Conservation (phyloP, 2,797 vertebrate species). For the Cottoperca gobio region DNA sequence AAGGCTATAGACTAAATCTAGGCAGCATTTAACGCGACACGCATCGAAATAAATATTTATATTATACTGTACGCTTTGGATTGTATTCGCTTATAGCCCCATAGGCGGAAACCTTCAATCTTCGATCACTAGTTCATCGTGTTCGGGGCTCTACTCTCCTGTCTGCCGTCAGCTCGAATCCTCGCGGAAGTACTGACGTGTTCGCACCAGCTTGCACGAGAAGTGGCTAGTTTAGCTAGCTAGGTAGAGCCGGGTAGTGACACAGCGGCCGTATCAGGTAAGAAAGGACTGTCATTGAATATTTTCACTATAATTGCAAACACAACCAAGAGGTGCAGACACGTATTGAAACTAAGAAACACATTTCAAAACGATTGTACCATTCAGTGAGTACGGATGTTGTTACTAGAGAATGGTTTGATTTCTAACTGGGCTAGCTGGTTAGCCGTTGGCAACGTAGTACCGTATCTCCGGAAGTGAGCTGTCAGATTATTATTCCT, state of each 20-base stretch:
- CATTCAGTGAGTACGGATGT: not conserved
- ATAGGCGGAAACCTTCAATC: not conserved
- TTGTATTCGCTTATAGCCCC: not conserved
- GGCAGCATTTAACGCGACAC: not conserved
- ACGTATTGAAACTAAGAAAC: not conserved
- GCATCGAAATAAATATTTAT: not conserved
- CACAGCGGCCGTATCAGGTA: conserved; percentile 86
- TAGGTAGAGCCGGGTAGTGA: conserved; percentile 84
- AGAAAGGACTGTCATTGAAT: conserved; percentile 60
- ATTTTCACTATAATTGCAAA: not conserved
- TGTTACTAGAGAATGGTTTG: conserved; percentile 2
- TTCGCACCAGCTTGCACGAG: conserved; percentile 76
- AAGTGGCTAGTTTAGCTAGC: conserved; percentile 79
- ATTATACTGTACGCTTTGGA: not conserved
- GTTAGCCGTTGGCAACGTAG: conserved; percentile 59
- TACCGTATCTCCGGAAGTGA: conserved; percentile 84
- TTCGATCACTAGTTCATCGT: not conserved
- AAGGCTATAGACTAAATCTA: not conserved
- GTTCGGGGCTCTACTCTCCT: conserved; percentile 52
- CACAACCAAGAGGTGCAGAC: not conserved
- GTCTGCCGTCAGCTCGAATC: conserved; percentile 47
- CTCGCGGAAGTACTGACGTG: conserved; percentile 87
- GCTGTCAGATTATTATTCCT: conserved; percentile 78
- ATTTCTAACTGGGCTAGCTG: conserved; percentile 50
- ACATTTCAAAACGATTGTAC: fast-evolving